phyloP scores from a whole-genome alignment of 2,888 invertebrate genomes.

The Tanytarsus gracilentus region DNA sequence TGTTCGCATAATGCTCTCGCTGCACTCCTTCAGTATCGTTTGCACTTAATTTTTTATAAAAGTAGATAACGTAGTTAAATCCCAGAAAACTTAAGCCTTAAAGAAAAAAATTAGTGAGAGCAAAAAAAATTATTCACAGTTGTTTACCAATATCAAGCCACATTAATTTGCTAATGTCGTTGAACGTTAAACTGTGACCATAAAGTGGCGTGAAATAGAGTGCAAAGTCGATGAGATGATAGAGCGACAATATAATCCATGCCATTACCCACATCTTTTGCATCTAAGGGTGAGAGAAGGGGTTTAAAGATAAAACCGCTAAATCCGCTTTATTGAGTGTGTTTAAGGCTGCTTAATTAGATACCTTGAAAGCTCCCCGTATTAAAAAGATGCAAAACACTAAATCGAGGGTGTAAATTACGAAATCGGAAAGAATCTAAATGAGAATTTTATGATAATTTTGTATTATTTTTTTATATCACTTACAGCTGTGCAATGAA shows the following conservation, averaged over 20 bases:
- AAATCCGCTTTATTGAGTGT: neutral
- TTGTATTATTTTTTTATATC: neutral
- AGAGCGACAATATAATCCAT: constrained; percentile 3
- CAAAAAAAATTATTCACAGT: neutral
- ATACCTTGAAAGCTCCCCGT: neutral
- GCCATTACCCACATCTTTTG: neutral
- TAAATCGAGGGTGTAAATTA: neutral
- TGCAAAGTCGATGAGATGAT: constrained; percentile 18
- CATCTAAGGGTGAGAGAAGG: neutral
- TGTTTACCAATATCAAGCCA: constrained; percentile 13
- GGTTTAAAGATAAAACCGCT: neutral
- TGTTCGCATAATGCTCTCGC: constrained; percentile 2
- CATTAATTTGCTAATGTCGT: neutral
- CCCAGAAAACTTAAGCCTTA: constrained; percentile 1
- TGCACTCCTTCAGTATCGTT: neutral
- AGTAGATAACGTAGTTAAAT: constrained; percentile 7
- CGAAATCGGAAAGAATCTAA: neutral
- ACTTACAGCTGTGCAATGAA: constrained; percentile 1
- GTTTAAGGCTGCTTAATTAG: neutral
- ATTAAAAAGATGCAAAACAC: neutral
- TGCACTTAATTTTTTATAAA: neutral
- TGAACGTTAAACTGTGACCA: neutral
- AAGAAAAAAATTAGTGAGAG: neutral
- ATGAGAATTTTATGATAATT: neutral
- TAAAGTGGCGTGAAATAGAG: constrained; percentile 16